Conservation (phyloP, 2,113 vertebrate species). For the Takifugu bimaculatus region DNA sequence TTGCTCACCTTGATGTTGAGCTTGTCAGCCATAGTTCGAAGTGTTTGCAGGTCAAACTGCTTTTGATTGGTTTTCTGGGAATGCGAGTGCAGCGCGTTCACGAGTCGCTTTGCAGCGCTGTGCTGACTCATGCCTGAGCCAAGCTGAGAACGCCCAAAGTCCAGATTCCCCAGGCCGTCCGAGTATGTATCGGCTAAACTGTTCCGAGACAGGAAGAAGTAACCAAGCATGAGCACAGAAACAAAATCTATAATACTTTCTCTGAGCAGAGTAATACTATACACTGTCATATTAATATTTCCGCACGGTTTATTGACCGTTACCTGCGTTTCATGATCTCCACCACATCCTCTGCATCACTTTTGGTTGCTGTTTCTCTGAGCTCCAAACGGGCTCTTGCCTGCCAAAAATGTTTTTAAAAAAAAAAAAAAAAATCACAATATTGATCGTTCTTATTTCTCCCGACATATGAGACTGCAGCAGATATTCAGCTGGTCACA, state of each 20-base stretch:
- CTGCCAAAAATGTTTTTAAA: constrained; percentile 61
- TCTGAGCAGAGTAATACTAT: neutral
- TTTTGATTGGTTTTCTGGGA: constrained; percentile 87
- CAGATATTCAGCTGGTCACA: constrained; percentile 25
- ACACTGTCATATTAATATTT: no score
- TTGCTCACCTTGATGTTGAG: constrained; percentile 81
- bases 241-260: neutral
- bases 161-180: constrained; percentile 91
- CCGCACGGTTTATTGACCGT: no score
- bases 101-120: constrained; percentile 83
- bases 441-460: neutral
- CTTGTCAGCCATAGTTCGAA: constrained; percentile 81
- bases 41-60: constrained; percentile 85
- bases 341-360: constrained; percentile 93
- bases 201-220: constrained; percentile 1
- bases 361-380: constrained; percentile 85
- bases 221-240: neutral
- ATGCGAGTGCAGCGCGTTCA: constrained; percentile 83
- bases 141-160: constrained; percentile 94
- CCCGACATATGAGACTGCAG: neutral
- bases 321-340: constrained; percentile 99
- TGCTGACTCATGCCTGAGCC: constrained; percentile 97
- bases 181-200: constrained; percentile 94
- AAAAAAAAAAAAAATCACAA: neutral
- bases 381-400: constrained; percentile 92